Conservation (phyloP, 1,140 invertebrate genomes). For the Sitodiplosis mosellana region DNA sequence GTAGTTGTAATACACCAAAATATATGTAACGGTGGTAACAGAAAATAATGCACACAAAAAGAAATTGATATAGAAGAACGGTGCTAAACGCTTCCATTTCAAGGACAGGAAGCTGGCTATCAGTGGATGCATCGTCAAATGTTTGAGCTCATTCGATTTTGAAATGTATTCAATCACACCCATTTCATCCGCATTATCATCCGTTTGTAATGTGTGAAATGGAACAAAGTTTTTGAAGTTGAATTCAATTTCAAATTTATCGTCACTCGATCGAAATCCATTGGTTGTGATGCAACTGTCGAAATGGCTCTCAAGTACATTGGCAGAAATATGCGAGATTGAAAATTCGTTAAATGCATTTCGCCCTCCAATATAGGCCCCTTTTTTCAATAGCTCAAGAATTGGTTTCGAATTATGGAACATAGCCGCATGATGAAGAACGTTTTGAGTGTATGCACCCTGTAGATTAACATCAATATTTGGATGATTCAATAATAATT, state of each 20-base stretch:
- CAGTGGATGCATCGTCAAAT: slow-evolving; percentile 58
- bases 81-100: slow-evolving; percentile 58
- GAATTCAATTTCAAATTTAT: slow-evolving; percentile 46
- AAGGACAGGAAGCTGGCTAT: slow-evolving; percentile 59
- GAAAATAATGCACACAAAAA: slow-evolving; percentile 51
- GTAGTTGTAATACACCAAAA: slow-evolving; percentile 34
- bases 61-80: slow-evolving; percentile 52
- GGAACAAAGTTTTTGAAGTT: slow-evolving; percentile 51
- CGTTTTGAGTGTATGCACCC: slow-evolving; percentile 53
- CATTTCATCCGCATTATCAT: slow-evolving; percentile 29
- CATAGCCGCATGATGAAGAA: slow-evolving; percentile 64
- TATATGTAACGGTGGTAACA: slow-evolving; percentile 41
- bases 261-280: slow-evolving; percentile 35
- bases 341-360: slow-evolving; percentile 48
- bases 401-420: slow-evolving; percentile 39
- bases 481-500: slow-evolving; percentile 15
- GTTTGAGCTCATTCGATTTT: slow-evolving; percentile 35
- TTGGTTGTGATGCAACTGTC: slow-evolving; percentile 47
- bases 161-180: slow-evolving; percentile 44
- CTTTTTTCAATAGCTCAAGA: slow-evolving; percentile 37
- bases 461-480: slow-evolving; percentile 40
- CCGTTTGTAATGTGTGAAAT: slow-evolving; percentile 21
- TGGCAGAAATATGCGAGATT: slow-evolving; percentile 43
- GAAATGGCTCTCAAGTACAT: slow-evolving; percentile 43
- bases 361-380: slow-evolving; percentile 47